Percentiles rank a stretch among this genome's conserved stretches.
Evolutionary conservation across 2,888 invertebrate genomes (phyloP).

Genomic region (Perithous albicinctus): DNA sequence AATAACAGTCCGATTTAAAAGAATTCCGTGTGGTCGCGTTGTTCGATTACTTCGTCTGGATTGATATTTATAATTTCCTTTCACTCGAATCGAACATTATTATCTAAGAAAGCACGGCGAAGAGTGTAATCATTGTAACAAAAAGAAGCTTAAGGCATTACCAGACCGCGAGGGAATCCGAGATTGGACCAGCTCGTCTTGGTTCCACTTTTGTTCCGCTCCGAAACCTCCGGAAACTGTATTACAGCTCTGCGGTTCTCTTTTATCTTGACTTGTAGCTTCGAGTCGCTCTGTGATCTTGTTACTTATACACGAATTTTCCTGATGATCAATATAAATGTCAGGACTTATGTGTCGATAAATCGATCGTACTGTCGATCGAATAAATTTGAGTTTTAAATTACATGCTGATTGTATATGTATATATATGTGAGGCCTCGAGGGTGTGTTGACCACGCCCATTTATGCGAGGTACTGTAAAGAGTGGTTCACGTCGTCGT

Average conservation of each 20-base stretch:
- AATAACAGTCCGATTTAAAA: conserved; percentile 3
- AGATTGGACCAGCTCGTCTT: conserved; percentile 32
- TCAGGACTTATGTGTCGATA: conserved; percentile 41
- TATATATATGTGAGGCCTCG: conserved; percentile 40
- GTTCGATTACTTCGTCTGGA: conserved; percentile 34
- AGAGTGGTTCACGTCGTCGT: conserved; percentile 40
- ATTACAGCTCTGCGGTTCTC: conserved; percentile 49
- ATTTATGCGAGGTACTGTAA: conserved; percentile 15
- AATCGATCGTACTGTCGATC: conserved; percentile 60
- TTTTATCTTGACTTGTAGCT: conserved; percentile 57
- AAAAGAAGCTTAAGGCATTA: conserved; percentile 16
- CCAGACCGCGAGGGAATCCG: conserved; percentile 27
- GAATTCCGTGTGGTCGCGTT: conserved; percentile 33
- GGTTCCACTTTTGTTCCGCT: conserved; percentile 55
- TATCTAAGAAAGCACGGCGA: conserved; percentile 69
- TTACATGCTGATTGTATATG: conserved; percentile 36
- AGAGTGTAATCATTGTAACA: conserved; percentile 18
- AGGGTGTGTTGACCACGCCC: conserved; percentile 66
- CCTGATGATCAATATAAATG: conserved; percentile 52
- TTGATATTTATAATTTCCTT: conserved; percentile 66
- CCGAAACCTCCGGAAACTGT: conserved; percentile 25
- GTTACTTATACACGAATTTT: conserved; percentile 53
- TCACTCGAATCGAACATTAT: conserved; percentile 42
- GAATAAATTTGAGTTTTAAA: conserved; percentile 63
- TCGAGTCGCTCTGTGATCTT: conserved; percentile 48